Percentiles rank a stretch among this genome's conserved stretches.
phyloP scores from a whole-genome alignment of 2,113 vertebrate species.

The Corythornis cristatus region DNA sequence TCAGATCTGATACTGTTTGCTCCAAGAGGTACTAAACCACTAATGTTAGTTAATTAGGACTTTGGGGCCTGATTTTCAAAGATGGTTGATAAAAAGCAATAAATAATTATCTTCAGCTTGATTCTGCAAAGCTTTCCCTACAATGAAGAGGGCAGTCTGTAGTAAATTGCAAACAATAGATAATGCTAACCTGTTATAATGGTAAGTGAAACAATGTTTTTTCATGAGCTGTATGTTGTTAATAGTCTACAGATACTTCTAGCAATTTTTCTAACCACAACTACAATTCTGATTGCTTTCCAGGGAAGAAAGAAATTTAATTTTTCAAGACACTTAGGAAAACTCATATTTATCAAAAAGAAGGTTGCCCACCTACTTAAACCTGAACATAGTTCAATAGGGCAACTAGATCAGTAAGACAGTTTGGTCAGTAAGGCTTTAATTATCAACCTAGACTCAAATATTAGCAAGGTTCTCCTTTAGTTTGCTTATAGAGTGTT shows the following conservation, averaged over 20 bases:
- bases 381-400: background rate
- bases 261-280: background rate
- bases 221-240: background rate
- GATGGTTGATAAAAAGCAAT: slow-evolving; percentile 57
- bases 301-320: background rate
- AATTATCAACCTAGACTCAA: background rate
- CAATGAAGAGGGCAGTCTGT: background rate
- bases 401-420: background rate
- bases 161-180: background rate
- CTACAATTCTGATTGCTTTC: background rate
- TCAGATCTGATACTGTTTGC: slow-evolving; percentile 49
- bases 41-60: slow-evolving; percentile 66
- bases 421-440: background rate
- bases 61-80: slow-evolving; percentile 54
- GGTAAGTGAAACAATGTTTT: background rate
- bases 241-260: background rate
- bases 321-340: background rate
- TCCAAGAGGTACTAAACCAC: background rate
- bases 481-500: background rate
- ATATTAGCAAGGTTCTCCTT: background rate
- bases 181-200: background rate
- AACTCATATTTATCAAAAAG: background rate
- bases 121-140: slow-evolving; percentile 6
- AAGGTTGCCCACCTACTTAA: background rate
- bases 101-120: slow-evolving; percentile 48